A percentile compares a stretch with the other conserved stretches of the same genome.
These are phyloP conservation scores for Mycetomoellerius zeteki DNA, from an alignment of 1,140 invertebrate species.

Conservation along the genomic window DNA sequence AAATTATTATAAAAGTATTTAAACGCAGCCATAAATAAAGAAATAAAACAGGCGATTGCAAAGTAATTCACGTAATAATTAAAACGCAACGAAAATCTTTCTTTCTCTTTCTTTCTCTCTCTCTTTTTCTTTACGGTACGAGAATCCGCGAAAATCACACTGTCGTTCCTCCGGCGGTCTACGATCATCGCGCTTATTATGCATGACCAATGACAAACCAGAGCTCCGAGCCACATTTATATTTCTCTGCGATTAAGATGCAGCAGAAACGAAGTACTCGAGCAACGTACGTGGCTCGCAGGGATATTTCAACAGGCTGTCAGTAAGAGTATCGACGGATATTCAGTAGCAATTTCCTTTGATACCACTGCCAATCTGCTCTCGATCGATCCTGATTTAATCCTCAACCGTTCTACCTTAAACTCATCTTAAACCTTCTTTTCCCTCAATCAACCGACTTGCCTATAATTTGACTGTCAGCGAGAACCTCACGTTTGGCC, in stretches of 20 bases:
- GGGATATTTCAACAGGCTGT: slow-evolving; percentile 83
- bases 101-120: background rate
- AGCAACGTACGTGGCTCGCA: slow-evolving; percentile 80
- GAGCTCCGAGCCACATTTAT: slow-evolving; percentile 85
- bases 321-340: slow-evolving; percentile 53
- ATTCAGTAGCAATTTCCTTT: slow-evolving; percentile 38
- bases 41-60: background rate
- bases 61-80: background rate
- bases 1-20: background rate
- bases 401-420: background rate
- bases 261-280: slow-evolving; percentile 45
- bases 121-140: background rate
- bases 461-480: slow-evolving; percentile 43
- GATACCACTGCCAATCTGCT: slow-evolving; percentile 52
- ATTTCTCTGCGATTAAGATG: slow-evolving; percentile 66
- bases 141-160: slow-evolving; percentile 44
- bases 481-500: slow-evolving; percentile 65
- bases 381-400: slow-evolving; percentile 22
- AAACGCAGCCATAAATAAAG: slow-evolving; percentile 2
- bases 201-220: slow-evolving; percentile 87
- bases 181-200: slow-evolving; percentile 68
- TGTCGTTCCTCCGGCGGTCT: slow-evolving; percentile 10
- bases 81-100: background rate
- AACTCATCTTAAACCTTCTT: background rate
- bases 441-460: background rate